These are phyloP conservation scores for Sinelater perroti DNA, from an alignment of 2,888 invertebrate genomes.

Conservation along the genomic window DNA sequence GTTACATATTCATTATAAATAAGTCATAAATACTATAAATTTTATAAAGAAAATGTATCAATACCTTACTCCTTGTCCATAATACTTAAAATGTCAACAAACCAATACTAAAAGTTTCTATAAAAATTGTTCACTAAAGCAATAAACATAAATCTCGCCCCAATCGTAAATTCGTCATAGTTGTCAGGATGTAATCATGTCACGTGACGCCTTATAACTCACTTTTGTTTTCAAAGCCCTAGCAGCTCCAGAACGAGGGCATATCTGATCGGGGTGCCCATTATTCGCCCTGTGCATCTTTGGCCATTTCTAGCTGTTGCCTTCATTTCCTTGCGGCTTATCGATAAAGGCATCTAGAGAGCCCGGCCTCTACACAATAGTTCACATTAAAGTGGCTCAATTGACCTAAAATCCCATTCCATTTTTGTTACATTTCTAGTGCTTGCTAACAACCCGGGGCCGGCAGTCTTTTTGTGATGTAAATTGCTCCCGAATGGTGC, in stretches of 20 bases:
- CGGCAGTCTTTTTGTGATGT: conserved; percentile 6
- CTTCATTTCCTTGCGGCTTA: conserved; percentile 37
- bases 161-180: conserved; percentile 27
- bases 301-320: conserved; percentile 32
- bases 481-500: conserved; percentile 1
- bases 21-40: no score
- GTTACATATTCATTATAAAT: no score
- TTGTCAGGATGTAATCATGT: conserved; percentile 35
- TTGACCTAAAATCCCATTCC: conserved; percentile 34
- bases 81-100: no score
- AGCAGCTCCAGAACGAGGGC: conserved; percentile 20
- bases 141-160: conserved; percentile 18
- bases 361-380: conserved; percentile 28
- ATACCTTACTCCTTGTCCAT: no score
- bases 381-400: conserved; percentile 31
- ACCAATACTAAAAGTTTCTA: no score
- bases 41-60: no score
- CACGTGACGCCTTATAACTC: conserved; percentile 41
- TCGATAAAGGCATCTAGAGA: conserved; percentile 30
- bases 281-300: conserved; percentile 35
- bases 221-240: conserved; percentile 42
- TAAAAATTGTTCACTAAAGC: no score
- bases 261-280: conserved; percentile 30
- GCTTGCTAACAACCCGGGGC: not conserved
- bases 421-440: conserved; percentile 5